These are phyloP conservation scores for Ormyrus thymus DNA, from an alignment of 2,888 invertebrate species.

Conservation along the genomic window DNA sequence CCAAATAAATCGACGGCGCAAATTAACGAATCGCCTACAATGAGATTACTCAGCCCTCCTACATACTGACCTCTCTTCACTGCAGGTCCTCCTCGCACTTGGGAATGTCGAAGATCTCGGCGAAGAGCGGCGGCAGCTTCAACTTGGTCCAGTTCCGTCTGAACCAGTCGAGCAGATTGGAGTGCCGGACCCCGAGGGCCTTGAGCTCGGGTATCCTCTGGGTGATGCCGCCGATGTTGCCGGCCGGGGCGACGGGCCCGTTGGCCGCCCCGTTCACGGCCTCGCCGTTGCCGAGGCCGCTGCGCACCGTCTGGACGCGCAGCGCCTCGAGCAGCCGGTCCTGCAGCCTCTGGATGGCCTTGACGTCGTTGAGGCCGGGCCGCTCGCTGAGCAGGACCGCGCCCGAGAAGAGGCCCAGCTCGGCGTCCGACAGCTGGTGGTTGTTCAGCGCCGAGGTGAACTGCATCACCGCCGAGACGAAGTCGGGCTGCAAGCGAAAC, in stretches of 20 bases:
- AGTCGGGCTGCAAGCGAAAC: slow-evolving; percentile 81
- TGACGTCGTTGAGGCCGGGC: slow-evolving; percentile 86
- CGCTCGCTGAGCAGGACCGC: slow-evolving; percentile 90
- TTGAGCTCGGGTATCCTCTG: slow-evolving; percentile 86
- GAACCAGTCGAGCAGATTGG: slow-evolving; percentile 92
- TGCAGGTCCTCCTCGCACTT: slow-evolving; percentile 84
- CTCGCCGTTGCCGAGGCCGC: slow-evolving; percentile 59
- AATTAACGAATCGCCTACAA: too few relatives aligned
- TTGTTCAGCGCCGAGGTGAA: slow-evolving; percentile 86
- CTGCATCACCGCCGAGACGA: slow-evolving; percentile 87
- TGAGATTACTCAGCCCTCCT: too few relatives aligned
- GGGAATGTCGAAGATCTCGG: slow-evolving; percentile 98
- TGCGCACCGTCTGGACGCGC: slow-evolving; percentile 80
- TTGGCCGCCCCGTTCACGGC: slow-evolving; percentile 10
- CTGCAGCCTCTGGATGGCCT: slow-evolving; percentile 86
- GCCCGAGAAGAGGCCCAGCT: slow-evolving; percentile 91
- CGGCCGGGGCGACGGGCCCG: neutral
- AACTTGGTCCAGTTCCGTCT: slow-evolving; percentile 90
- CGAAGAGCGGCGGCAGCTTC: slow-evolving; percentile 92
- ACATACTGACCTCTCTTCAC: slow-evolving; percentile 64
- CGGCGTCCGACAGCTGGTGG: slow-evolving; percentile 89
- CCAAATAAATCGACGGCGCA: too few relatives aligned
- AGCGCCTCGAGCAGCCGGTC: slow-evolving; percentile 92
- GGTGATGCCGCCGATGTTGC: slow-evolving; percentile 72
- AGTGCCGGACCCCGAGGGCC: slow-evolving; percentile 88